A percentile compares a stretch with the other conserved stretches of the same genome.
Conservation (phyloP, 2,113 vertebrate genomes). For the Nesogale talazaci region DNA sequence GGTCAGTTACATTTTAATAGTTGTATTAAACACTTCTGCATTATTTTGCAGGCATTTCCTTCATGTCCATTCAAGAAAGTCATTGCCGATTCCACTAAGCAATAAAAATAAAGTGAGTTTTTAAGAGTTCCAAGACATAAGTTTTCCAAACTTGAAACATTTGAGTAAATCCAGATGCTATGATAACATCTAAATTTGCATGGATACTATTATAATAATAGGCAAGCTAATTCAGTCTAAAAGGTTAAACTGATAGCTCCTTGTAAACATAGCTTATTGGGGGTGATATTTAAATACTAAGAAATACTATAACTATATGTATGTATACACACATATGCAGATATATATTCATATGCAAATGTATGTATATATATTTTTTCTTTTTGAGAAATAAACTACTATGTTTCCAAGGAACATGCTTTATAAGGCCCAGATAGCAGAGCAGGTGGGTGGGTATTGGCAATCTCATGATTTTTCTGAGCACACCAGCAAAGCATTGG, state of each 20-base stretch:
- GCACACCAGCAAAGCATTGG: conserved; percentile 32
- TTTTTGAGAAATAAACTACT: conserved; percentile 43
- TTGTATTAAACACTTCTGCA: conserved; percentile 63
- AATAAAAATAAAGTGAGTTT: conserved; percentile 58
- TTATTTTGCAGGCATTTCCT: conserved; percentile 27
- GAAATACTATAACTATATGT: not conserved
- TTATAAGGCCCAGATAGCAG: not conserved
- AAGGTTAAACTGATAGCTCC: conserved; percentile 57
- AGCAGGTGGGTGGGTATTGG: not conserved
- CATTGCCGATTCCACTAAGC: conserved; percentile 18
- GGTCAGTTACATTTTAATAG: conserved; percentile 74
- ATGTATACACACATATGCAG: not conserved
- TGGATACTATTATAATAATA: conserved; percentile 56
- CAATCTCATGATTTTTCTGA: conserved; percentile 46
- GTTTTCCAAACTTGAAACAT: conserved; percentile 58
- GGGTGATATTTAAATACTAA: conserved; percentile 1
- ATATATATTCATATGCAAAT: not conserved
- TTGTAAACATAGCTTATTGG: conserved; percentile 59
- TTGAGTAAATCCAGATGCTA: conserved; percentile 56
- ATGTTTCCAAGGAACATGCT: conserved; percentile 46
- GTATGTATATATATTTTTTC: not conserved
- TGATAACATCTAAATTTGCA: conserved; percentile 60
- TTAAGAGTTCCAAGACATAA: conserved; percentile 58
- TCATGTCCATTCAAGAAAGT: conserved; percentile 58
- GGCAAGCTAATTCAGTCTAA: conserved; percentile 64